Evolutionary conservation across 1,140 invertebrate genomes (phyloP).

Genomic region (Lordiphosa mommai): DNA sequence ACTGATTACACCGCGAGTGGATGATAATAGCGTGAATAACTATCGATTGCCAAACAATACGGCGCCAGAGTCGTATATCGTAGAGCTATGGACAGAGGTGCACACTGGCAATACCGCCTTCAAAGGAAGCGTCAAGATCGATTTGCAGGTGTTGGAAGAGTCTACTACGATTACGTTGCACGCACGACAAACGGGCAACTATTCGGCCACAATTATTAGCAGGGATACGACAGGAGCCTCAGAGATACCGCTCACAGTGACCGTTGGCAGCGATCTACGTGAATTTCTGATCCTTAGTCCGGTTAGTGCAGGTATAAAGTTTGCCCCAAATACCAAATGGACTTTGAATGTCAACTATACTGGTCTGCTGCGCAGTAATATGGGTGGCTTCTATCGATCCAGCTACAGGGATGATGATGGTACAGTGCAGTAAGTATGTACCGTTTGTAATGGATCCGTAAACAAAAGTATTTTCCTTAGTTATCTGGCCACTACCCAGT

Average conservation of each 20-base stretch:
- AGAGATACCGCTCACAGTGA: conserved; percentile 3
- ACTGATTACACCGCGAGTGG: conserved; percentile 21
- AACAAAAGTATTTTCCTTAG: conserved; percentile 78
- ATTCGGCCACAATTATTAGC: conserved; percentile 36
- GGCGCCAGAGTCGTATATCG: conserved; percentile 83
- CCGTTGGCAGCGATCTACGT: not conserved
- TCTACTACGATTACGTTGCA: conserved; percentile 81
- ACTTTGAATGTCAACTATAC: conserved; percentile 80
- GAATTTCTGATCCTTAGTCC: conserved; percentile 63
- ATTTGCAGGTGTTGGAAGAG: conserved; percentile 65
- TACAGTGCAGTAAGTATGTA: conserved; percentile 81
- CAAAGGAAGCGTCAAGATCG: conserved; percentile 82
- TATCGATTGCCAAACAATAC: conserved; percentile 83
- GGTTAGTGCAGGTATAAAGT: conserved; percentile 71
- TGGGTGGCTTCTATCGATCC: conserved; percentile 90
- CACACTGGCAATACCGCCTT: conserved; percentile 80
- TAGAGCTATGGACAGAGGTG: conserved; percentile 84
- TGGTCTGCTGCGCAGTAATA: conserved; percentile 81
- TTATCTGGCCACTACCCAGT: conserved; percentile 88
- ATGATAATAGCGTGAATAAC: conserved; percentile 45
- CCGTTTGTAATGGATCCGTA: conserved; percentile 37
- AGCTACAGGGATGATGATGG: conserved; percentile 83
- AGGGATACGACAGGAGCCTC: conserved; percentile 6
- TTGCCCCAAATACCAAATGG: conserved; percentile 70
- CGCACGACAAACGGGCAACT: conserved; percentile 54